These are phyloP conservation scores for Diadema setosum DNA, from an alignment of 35 echinoderm and acorn worm species.

Conservation along the genomic window DNA sequence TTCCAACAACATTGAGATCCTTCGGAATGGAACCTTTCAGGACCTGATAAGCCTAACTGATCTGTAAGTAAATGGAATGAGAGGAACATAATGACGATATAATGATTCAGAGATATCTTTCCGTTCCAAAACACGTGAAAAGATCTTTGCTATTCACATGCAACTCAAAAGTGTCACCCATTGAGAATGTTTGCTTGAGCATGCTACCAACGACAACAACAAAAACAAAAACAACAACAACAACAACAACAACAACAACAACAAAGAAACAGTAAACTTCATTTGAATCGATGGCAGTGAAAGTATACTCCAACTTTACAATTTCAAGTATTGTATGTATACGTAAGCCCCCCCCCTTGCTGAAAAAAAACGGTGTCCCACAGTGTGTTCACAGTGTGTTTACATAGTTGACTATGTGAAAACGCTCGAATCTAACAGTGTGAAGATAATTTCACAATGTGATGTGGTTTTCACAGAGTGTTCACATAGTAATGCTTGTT, in stretches of 20 bases:
- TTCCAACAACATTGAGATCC: background rate
- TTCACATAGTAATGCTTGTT: too few relatives aligned
- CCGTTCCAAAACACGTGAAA: background rate
- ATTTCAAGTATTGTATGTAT: too few relatives aligned
- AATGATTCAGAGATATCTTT: background rate
- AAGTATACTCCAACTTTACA: too few relatives aligned
- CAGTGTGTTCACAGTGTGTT: too few relatives aligned
- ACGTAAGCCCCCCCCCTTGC: too few relatives aligned
- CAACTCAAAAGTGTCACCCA: background rate
- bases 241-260: background rate
- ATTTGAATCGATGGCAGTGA: too few relatives aligned
- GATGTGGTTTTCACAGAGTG: too few relatives aligned
- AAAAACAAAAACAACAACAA: background rate
- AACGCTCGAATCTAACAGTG: too few relatives aligned
- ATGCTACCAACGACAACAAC: background rate
- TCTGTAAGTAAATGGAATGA: background rate
- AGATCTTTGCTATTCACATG: background rate
- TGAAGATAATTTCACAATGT: too few relatives aligned
- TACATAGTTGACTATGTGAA: too few relatives aligned
- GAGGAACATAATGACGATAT: background rate
- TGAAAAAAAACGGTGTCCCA: too few relatives aligned
- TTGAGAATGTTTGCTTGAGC: background rate
- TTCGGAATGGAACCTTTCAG: background rate
- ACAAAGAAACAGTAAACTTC: too few relatives aligned
- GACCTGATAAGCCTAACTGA: background rate